Conservation (phyloP, 1,140 invertebrate species). For the Carposina sasakii region DNA sequence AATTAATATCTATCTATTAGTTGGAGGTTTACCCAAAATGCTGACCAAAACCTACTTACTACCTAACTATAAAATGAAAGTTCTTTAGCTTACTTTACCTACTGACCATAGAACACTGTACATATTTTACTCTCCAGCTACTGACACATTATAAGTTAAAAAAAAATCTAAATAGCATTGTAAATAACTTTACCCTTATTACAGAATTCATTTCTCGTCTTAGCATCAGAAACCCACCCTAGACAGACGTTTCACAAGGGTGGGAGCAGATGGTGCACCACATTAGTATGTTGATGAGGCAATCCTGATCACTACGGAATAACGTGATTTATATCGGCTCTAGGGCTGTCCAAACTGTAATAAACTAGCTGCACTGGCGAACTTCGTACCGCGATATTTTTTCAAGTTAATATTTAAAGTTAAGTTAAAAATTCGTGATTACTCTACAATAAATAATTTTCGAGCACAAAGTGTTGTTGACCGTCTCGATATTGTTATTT, state of each 20-base stretch:
- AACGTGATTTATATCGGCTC: conserved; percentile 64
- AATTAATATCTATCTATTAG: too few species aligned
- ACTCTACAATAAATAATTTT: neutral
- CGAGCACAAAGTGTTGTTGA: neutral
- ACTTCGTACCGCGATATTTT: neutral
- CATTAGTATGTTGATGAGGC: conserved; percentile 73
- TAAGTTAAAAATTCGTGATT: neutral
- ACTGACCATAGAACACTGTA: too few species aligned
- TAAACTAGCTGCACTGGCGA: neutral
- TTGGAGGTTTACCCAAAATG: too few species aligned
- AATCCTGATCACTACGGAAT: conserved; percentile 54
- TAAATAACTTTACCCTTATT: too few species aligned
- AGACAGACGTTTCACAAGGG: conserved; percentile 25
- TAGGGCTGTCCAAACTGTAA: conserved; percentile 24
- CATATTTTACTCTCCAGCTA: too few species aligned
- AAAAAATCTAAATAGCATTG: too few species aligned
- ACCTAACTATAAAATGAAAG: too few species aligned
- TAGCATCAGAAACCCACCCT: too few species aligned
- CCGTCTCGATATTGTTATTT: neutral
- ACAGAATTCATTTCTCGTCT: too few species aligned
- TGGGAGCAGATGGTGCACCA: conserved; percentile 46
- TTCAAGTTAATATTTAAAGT: neutral
- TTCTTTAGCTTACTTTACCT: too few species aligned
- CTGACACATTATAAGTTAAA: too few species aligned
- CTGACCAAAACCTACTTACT: too few species aligned